phyloP scores from a whole-genome alignment of 2,797 vertebrate genomes.

The Ara ararauna region DNA sequence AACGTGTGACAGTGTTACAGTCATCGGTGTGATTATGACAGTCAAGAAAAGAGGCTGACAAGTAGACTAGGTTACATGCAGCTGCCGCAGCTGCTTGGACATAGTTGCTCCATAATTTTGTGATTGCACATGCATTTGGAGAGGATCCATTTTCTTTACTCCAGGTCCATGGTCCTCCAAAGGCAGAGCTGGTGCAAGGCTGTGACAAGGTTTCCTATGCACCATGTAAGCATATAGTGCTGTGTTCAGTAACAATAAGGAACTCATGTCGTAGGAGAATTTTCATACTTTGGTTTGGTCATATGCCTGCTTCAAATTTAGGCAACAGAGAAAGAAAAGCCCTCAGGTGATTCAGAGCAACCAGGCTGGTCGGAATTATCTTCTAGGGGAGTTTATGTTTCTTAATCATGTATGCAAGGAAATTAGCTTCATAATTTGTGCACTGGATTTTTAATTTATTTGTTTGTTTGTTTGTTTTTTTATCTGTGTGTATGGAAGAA shows the following conservation, averaged over 20 bases:
- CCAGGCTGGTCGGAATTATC: not conserved
- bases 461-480: not conserved
- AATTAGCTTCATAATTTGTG: not conserved
- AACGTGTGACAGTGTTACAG: not conserved
- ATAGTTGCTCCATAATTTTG: not conserved
- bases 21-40: not conserved
- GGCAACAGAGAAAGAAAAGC: not conserved
- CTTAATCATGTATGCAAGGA: not conserved
- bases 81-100: not conserved
- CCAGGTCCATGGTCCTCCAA: not conserved
- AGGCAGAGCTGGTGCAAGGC: not conserved
- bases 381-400: not conserved
- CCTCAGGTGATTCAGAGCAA: not conserved
- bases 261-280: not conserved
- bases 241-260: not conserved
- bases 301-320: not conserved
- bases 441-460: not conserved
- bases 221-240: not conserved
- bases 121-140: not conserved
- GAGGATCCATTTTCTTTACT: not conserved
- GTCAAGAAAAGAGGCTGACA: not conserved
- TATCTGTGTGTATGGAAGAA: not conserved
- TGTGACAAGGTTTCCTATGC: not conserved
- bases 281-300: not conserved
- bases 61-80: not conserved